Percentiles rank a stretch among this genome's conserved stretches.
Evolutionary conservation across 2,113 vertebrate species (phyloP).

Genomic region (Rynchops niger): DNA sequence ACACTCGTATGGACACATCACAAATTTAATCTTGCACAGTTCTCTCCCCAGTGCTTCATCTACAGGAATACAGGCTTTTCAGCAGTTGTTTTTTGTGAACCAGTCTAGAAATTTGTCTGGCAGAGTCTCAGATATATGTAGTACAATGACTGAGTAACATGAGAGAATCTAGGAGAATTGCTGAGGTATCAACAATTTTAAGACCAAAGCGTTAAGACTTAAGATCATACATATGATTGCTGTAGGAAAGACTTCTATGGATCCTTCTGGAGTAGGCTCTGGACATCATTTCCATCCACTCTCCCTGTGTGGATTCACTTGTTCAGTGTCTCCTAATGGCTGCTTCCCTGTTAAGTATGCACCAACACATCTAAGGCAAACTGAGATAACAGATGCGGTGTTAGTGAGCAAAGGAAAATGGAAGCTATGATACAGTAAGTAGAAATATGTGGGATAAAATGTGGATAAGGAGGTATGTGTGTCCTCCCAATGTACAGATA

Average conservation of each 20-base stretch:
- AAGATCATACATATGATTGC: neutral
- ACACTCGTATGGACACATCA: neutral
- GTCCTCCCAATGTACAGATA: neutral
- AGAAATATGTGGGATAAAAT: neutral
- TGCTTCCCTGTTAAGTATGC: neutral
- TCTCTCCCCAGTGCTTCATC: neutral
- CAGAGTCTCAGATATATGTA: neutral
- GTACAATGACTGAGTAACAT: neutral
- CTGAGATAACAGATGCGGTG: neutral
- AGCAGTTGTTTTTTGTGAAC: neutral
- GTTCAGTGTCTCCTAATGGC: neutral
- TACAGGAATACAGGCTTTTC: neutral
- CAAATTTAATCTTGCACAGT: neutral
- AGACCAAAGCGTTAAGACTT: neutral
- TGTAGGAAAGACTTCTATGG: neutral
- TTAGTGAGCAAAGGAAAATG: neutral
- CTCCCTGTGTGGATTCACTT: fast-evolving
- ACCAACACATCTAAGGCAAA: neutral
- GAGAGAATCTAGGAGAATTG: neutral
- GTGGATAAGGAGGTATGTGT: neutral
- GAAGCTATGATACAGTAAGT: neutral
- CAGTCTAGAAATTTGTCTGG: neutral
- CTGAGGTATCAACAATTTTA: neutral
- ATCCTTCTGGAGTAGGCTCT: neutral
- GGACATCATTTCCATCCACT: neutral